phyloP scores from a whole-genome alignment of 1,140 invertebrate species.

The Dufourea novaeangliae region DNA sequence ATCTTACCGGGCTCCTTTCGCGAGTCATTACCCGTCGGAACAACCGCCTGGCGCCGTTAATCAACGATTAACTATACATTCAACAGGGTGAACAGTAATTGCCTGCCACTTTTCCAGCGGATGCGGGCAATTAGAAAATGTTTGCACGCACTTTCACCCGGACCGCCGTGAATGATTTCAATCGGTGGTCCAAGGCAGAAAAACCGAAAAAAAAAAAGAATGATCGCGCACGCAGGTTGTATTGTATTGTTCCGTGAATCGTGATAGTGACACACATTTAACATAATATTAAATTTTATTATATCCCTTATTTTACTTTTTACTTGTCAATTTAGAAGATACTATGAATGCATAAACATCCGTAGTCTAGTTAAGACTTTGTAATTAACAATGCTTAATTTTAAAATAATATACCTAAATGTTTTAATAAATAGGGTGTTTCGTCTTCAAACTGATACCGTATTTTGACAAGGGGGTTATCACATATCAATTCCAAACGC shows the following conservation, averaged over 20 bases:
- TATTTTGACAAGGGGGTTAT: too few species aligned
- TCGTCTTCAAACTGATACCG: too few species aligned
- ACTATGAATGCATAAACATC: too few species aligned
- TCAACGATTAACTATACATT: slow-evolving; percentile 32
- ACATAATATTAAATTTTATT: too few species aligned
- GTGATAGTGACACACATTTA: slow-evolving; percentile 19
- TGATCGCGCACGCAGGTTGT: neutral
- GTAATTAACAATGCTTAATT: too few species aligned
- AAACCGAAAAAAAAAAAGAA: neutral
- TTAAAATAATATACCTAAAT: too few species aligned
- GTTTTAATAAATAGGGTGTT: too few species aligned
- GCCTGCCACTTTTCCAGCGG: slow-evolving; percentile 72
- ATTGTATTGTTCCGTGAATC: neutral
- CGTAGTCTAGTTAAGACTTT: too few species aligned
- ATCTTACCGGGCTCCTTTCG: slow-evolving; percentile 43
- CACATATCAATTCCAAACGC: too few species aligned
- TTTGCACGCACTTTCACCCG: slow-evolving; percentile 72
- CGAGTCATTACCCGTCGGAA: slow-evolving; percentile 50
- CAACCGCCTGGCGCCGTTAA: slow-evolving; percentile 13
- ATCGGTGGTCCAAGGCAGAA: neutral
- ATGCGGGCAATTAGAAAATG: slow-evolving; percentile 76
- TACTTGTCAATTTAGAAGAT: neutral
- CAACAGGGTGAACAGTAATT: slow-evolving; percentile 50
- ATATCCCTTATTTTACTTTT: too few species aligned
- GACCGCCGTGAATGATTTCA: neutral